Evolutionary conservation across 1,140 invertebrate species (phyloP).

Genomic region (Cotesia typhae): DNA sequence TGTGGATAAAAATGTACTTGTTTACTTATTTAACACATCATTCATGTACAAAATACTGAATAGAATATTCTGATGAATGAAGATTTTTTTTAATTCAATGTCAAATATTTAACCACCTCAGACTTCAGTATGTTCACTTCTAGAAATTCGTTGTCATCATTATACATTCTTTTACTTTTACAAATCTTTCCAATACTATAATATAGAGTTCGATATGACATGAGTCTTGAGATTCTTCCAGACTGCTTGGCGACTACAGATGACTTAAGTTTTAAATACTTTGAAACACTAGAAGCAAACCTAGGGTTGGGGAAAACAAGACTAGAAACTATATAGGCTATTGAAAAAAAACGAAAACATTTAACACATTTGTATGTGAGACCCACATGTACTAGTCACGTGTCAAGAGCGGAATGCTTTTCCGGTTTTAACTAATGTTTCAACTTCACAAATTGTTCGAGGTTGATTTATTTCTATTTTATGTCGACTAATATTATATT

Average conservation of each 20-base stretch:
- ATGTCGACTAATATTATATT: too few relatives aligned
- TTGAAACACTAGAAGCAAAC: background rate
- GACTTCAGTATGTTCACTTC: background rate
- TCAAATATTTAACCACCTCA: conserved; percentile 18
- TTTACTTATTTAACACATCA: background rate
- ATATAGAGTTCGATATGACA: background rate
- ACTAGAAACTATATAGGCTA: background rate
- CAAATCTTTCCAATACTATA: background rate
- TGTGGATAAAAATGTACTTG: background rate
- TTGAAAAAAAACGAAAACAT: background rate
- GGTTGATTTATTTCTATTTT: conserved; percentile 21
- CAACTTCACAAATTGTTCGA: background rate
- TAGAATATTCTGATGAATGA: background rate
- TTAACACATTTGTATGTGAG: background rate
- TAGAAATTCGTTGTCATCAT: conserved; percentile 24
- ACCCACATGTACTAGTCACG: conserved; percentile 1
- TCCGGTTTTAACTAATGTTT: conserved; percentile 15
- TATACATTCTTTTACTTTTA: background rate
- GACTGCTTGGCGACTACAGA: conserved; percentile 35
- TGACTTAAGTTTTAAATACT: too few relatives aligned
- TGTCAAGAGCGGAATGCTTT: conserved; percentile 19
- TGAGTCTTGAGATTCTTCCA: conserved; percentile 13
- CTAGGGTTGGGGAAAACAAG: background rate
- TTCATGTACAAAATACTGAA: background rate
- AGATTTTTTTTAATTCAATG: background rate